phyloP scores from a whole-genome alignment of 2,113 vertebrate genomes.

The Nanger granti region DNA sequence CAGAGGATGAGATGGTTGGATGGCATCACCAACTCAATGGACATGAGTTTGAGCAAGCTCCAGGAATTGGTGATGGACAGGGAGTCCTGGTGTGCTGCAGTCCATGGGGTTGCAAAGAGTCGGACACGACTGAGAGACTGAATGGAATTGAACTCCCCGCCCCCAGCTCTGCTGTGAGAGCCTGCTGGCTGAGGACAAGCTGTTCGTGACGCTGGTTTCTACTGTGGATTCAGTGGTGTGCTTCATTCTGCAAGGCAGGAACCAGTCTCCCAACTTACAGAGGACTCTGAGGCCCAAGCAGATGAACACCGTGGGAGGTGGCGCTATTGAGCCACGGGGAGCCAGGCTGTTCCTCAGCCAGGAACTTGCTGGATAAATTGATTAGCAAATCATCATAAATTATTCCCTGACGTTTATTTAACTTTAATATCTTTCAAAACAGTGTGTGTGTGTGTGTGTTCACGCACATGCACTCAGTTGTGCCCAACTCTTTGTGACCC shows the following conservation, averaged over 20 bases:
- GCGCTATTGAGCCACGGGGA: background rate
- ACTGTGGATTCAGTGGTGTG: fast-evolving
- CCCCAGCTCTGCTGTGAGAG: fast-evolving
- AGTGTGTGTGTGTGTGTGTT: background rate
- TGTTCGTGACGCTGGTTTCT: fast-evolving
- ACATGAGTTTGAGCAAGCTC: background rate
- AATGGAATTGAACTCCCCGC: background rate
- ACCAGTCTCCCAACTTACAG: background rate
- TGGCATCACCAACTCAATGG: background rate
- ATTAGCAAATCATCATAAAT: too few relatives aligned
- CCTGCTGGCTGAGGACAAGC: background rate
- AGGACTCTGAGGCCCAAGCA: background rate
- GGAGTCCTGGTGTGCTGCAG: background rate
- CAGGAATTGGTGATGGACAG: background rate
- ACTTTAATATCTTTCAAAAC: background rate
- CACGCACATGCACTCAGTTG: background rate
- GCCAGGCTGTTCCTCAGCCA: fast-evolving
- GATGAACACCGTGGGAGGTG: fast-evolving
- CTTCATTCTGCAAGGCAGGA: background rate
- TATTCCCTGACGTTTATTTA: background rate
- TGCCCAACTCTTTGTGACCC: background rate
- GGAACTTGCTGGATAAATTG: background rate
- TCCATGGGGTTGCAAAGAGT: background rate
- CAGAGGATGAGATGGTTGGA: background rate
- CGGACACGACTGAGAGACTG: background rate